Conservation (phyloP, 2,797 vertebrate genomes). For the Ptychobarbus kaznakovi region DNA sequence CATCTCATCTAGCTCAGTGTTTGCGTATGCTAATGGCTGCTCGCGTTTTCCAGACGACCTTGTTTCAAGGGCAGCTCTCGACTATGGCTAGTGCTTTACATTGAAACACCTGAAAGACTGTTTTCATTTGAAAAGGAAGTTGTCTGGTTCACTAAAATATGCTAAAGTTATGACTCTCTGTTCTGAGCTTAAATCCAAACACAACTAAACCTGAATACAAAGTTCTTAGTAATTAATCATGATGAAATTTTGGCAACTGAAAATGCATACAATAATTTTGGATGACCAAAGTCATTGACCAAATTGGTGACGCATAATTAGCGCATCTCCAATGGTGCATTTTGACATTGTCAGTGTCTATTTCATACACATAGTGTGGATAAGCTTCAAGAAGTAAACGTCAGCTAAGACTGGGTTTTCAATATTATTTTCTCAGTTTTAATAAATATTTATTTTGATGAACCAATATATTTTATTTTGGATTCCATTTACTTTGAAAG, state of each 20-base stretch:
- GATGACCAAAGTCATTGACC: not conserved
- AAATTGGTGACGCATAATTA: not conserved
- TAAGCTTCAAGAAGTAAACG: not conserved
- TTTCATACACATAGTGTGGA: no score
- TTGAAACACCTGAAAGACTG: constrained; percentile 35
- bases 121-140: constrained; percentile 18
- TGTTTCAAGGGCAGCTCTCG: constrained; percentile 39
- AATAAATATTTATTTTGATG: not conserved
- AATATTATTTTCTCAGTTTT: not conserved
- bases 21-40: constrained; percentile 45
- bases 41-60: constrained; percentile 39
- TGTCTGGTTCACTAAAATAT: not conserved
- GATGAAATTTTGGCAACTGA: not conserved
- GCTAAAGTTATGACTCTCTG: not conserved
- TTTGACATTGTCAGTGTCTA: no score
- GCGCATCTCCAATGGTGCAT: not conserved
- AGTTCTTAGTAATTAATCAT: not conserved
- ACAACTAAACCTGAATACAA: not conserved
- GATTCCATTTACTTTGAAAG: no score
- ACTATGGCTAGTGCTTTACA: constrained; percentile 8
- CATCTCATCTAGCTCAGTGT: constrained; percentile 40
- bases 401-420: not conserved
- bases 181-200: not conserved
- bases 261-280: not conserved
- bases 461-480: no score